Evolutionary conservation across 2,113 vertebrate species (phyloP).

Genomic region (Phaethornis superciliosus): DNA sequence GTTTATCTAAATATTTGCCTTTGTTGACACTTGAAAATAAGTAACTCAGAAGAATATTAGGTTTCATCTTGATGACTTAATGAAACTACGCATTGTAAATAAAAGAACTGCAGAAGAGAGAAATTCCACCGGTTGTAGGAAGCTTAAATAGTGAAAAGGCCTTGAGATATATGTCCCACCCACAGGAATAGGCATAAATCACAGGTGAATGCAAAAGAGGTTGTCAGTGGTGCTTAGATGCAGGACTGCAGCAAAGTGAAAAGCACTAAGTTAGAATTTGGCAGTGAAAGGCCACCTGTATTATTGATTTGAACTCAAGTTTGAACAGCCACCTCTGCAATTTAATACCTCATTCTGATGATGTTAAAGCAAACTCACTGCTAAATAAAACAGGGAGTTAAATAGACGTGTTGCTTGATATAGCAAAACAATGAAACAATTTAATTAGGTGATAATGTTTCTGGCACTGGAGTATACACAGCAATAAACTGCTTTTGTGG

Average conservation of each 20-base stretch:
- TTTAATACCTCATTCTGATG: conserved; percentile 68
- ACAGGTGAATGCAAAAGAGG: neutral
- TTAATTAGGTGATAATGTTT: conserved; percentile 74
- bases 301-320: conserved; percentile 74
- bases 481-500: conserved; percentile 59
- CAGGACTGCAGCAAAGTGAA: conserved; percentile 36
- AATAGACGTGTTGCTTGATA: conserved; percentile 69
- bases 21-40: conserved; percentile 1
- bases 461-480: conserved; percentile 25
- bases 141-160: conserved; percentile 44
- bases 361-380: conserved; percentile 60
- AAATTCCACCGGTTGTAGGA: conserved; percentile 36
- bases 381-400: conserved; percentile 74
- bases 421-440: conserved; percentile 74
- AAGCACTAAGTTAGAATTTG: conserved; percentile 45
- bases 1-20: neutral
- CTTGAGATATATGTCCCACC: conserved; percentile 51
- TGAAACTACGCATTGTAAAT: neutral
- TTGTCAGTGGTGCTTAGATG: conserved; percentile 9
- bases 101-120: conserved; percentile 2
- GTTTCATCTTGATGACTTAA: neutral
- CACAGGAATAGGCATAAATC: conserved; percentile 67
- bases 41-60: neutral
- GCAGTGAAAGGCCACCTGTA: conserved; percentile 49
- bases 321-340: conserved; percentile 60